Base-by-base conservation (phyloP, 2,888 invertebrate genomes). In the Netelia virgata region DNA sequence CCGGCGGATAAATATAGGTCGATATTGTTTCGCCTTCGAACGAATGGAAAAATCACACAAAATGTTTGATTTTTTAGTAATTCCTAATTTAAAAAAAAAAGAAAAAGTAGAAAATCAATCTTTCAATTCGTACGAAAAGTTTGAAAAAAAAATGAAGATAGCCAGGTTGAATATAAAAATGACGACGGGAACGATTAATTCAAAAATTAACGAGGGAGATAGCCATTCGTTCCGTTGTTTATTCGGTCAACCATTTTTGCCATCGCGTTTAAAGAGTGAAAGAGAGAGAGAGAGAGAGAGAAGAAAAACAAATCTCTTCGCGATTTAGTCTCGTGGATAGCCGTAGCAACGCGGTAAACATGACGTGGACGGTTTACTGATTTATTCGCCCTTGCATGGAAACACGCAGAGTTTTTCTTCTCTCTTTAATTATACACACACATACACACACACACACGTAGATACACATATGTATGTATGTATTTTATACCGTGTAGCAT, bases 401-500 rank as follows among this genome's bases (percentile, higher is more conserved):
- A 57, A 50, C 53, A 63, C 47, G 20, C 36, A 47, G 16, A 57
- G 55, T 20, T 28, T 14, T 47, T 47, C 14, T 47, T 47, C 10
- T 47, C 47, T 47, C 14, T 47, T 47, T 47, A 10, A 14, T 47
- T 47, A 10, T 47, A 14, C 14, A 10, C 14, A 10, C 47, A 10
- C 8, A 3, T 1, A 43, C 11, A 43, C 11, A 10, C 23, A 1
- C 73, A 20, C n/a, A n/a, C n/a, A n/a, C n/a, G n/a, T 16, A 14
- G 23, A 47, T 50, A 53, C 36, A 53, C 64, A n/a, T 55, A 18
- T 10, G 16, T n/a, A 50, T 59, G 23, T 9, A 50, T 10, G 64
- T 1, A 20, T 14, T 59, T 43, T 59, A 72, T 47, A 16, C 66
- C 57, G 57, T 64, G 80, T 81, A 76, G 74, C 78, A 83, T 84